Evolutionary conservation across 2,797 vertebrate species (phyloP).

Genomic region (Hydrophis major): DNA sequence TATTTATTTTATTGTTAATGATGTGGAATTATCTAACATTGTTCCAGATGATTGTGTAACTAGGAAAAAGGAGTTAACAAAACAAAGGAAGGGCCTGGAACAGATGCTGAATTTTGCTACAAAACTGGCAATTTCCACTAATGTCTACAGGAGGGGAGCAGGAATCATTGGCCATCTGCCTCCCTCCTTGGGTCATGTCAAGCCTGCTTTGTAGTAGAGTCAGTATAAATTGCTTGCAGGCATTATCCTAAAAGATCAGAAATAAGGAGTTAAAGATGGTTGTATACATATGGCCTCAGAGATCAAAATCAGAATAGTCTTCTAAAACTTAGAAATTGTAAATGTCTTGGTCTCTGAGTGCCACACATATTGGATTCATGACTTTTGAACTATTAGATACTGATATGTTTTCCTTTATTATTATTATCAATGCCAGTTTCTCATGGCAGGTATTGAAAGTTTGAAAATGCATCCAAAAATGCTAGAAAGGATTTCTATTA

Average conservation of each 20-base stretch:
- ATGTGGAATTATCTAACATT: neutral
- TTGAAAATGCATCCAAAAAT: neutral
- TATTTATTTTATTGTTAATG: neutral
- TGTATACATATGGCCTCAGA: neutral
- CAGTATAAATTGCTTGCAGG: neutral
- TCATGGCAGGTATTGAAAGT: neutral
- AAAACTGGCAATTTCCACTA: slow-evolving; percentile 1
- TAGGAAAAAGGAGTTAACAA: slow-evolving; percentile 22
- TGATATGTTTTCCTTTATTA: neutral
- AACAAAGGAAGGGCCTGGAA: slow-evolving; percentile 23
- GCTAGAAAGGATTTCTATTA: neutral
- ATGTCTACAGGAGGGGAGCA: slow-evolving; percentile 14
- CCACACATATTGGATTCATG: neutral
- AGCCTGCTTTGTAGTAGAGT: neutral
- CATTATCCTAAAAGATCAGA: neutral
- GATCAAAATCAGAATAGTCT: neutral
- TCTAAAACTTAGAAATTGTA: neutral
- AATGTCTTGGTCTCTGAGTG: neutral
- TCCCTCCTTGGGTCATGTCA: neutral
- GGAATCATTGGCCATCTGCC: neutral
- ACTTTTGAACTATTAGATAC: neutral
- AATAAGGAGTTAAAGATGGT: neutral
- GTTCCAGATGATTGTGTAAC: neutral
- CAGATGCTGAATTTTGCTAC: slow-evolving; percentile 30
- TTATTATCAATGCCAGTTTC: neutral